Conservation (phyloP, 2,113 vertebrate species). For the Lophotis ruficrista region DNA sequence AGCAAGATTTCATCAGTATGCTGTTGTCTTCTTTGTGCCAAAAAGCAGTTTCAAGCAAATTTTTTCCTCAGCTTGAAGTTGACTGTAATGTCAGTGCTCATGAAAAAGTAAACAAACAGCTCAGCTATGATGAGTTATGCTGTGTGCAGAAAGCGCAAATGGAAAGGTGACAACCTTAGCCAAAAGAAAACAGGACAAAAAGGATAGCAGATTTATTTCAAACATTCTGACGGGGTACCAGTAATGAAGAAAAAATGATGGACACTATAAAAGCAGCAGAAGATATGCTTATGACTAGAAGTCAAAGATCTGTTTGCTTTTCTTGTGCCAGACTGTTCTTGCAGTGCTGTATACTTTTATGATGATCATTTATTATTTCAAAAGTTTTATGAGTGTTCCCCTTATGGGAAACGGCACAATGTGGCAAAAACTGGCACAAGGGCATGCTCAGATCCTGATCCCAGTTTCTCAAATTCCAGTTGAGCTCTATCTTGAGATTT, state of each 20-base stretch:
- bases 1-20: neutral
- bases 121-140: neutral
- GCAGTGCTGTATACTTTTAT: neutral
- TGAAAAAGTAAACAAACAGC: neutral
- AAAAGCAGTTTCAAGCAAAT: neutral
- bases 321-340: neutral
- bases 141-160: neutral
- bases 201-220: neutral
- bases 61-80: neutral
- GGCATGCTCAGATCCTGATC: neutral
- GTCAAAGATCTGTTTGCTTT: neutral
- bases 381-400: neutral
- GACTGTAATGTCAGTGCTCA: neutral
- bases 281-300: neutral
- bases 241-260: neutral
- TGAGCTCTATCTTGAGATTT: neutral
- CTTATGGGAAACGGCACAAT: neutral
- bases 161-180: neutral
- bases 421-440: neutral
- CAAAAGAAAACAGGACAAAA: neutral
- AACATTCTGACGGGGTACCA: neutral
- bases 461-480: neutral
- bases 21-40: neutral
- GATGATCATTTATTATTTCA: neutral
- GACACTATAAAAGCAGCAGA: neutral